Conservation (phyloP, 2,888 invertebrate genomes). For the Trichopria drosophilae region DNA sequence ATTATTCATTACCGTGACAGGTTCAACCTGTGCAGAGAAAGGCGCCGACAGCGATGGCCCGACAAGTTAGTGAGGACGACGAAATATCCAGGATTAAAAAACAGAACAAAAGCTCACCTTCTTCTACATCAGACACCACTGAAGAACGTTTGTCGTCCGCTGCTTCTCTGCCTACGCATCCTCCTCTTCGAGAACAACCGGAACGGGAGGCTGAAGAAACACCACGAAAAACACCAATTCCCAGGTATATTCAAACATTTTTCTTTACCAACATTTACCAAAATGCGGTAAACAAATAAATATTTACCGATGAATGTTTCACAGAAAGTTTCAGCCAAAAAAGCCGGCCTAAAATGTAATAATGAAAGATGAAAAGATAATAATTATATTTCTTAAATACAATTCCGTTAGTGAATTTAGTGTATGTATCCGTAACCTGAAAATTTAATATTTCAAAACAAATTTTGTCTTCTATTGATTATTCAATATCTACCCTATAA, state of each 20-base stretch:
- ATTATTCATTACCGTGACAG: constrained; percentile 18
- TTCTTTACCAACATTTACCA: constrained; percentile 1
- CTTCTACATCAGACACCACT: constrained; percentile 61
- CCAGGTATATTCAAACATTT: constrained; percentile 48
- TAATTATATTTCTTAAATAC: no score
- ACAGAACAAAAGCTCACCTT: constrained; percentile 72
- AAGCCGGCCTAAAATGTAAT: no score
- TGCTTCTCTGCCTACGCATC: constrained; percentile 54
- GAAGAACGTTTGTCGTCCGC: constrained; percentile 51
- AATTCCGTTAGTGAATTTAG: no score
- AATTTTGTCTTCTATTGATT: no score
- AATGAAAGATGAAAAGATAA: no score
- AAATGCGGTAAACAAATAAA: no score
- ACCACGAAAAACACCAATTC: constrained; percentile 71
- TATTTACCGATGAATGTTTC: no score
- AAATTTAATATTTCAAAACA: no score
- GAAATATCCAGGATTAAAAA: constrained; percentile 86
- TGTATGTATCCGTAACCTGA: no score
- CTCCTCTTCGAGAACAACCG: constrained; percentile 57
- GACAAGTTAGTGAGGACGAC: constrained; percentile 86
- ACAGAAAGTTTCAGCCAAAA: no score
- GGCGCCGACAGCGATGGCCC: constrained; percentile 62
- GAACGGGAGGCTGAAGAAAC: constrained; percentile 66
- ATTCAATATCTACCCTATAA: no score
- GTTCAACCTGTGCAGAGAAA: constrained; percentile 26